Conservation (phyloP, 2,113 vertebrate species). For the Rhadina sibilatrix region DNA sequence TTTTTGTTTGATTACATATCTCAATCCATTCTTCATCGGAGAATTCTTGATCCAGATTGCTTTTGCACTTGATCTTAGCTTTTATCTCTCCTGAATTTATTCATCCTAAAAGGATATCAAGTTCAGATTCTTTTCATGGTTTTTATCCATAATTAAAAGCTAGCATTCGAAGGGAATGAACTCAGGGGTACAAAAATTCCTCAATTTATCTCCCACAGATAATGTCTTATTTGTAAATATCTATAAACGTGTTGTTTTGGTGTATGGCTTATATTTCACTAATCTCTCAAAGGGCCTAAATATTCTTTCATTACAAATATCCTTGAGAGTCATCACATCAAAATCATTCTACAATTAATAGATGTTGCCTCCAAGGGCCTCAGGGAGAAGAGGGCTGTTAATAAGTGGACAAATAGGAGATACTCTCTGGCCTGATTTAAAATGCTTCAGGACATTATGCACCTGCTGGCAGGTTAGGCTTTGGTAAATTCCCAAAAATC, state of each 20-base stretch:
- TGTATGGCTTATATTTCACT: not conserved
- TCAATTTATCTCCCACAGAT: constrained; percentile 56
- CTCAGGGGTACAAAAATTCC: constrained; percentile 48
- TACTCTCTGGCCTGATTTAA: not conserved
- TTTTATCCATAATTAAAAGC: constrained; percentile 66
- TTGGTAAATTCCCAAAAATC: not conserved
- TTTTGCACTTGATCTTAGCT: constrained; percentile 48
- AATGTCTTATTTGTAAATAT: constrained; percentile 62
- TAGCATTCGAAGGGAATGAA: constrained; percentile 16
- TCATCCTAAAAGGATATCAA: constrained; percentile 41
- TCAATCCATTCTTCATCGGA: constrained; percentile 60
- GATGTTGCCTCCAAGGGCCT: constrained; percentile 48
- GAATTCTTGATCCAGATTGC: constrained; percentile 44
- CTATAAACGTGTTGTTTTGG: constrained; percentile 43
- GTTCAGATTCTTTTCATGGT: constrained; percentile 16
- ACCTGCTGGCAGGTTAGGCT: not conserved
- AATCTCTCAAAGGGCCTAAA: constrained; percentile 43
- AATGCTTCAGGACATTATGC: constrained; percentile 21
- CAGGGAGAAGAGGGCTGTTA: constrained; percentile 36
- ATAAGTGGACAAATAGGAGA: constrained; percentile 60
- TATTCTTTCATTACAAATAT: constrained; percentile 60
- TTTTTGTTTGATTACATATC: constrained; percentile 55
- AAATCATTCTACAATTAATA: constrained; percentile 65
- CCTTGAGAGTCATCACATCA: constrained; percentile 57
- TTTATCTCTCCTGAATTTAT: constrained; percentile 55